phyloP scores from a whole-genome alignment of 2,113 vertebrate genomes.

The Antechinus stuartii region DNA sequence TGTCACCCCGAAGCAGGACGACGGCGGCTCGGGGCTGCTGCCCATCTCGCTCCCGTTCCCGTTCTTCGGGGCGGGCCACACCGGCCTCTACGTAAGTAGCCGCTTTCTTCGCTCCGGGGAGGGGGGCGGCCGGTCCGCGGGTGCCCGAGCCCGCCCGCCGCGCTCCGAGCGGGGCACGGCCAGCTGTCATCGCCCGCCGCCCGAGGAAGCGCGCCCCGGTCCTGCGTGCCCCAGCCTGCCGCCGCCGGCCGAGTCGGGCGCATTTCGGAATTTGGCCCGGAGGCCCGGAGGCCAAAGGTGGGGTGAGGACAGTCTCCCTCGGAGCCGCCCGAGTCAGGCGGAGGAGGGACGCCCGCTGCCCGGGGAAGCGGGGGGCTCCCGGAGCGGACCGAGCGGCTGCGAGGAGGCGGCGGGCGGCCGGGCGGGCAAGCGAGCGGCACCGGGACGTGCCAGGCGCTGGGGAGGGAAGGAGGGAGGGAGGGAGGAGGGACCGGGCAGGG shows the following conservation, averaged over 20 bases:
- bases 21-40: slow-evolving; percentile 95
- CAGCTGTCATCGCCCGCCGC: slow-evolving; percentile 9
- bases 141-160: neutral
- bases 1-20: slow-evolving; percentile 92
- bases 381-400: neutral
- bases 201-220: neutral
- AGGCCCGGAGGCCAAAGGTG: slow-evolving; percentile 57
- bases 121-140: neutral
- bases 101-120: neutral
- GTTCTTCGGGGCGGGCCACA: slow-evolving; percentile 96
- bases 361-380: slow-evolving; percentile 25
- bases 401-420: too few relatives aligned
- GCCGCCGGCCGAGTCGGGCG: neutral
- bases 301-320: slow-evolving; percentile 74
- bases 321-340: slow-evolving; percentile 42
- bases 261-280: slow-evolving; percentile 58
- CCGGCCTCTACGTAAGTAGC: slow-evolving; percentile 96
- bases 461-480: neutral
- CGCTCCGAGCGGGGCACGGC: slow-evolving; percentile 34
- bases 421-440: neutral
- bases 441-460: neutral
- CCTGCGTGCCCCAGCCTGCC: neutral
- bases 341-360: slow-evolving; percentile 64
- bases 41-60: slow-evolving; percentile 92
- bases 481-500: slow-evolving; percentile 49